Conservation (phyloP, 2,797 vertebrate species). For the Chromobotia macracanthus region DNA sequence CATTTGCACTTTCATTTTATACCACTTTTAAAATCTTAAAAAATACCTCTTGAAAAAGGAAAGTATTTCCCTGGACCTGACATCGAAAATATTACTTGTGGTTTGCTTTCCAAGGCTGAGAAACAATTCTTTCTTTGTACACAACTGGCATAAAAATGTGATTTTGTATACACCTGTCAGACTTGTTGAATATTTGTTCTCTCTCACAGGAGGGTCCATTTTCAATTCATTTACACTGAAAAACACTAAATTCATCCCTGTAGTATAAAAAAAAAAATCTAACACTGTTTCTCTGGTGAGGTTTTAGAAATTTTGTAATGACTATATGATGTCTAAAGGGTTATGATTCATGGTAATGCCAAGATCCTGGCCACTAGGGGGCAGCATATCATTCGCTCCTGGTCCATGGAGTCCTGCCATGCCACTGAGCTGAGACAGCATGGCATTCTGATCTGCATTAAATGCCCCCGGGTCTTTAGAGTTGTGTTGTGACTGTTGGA, state of each 20-base stretch:
- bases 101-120: too few species aligned
- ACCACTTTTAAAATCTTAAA: too few species aligned
- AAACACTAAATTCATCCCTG: slow-evolving; percentile 90
- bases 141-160: slow-evolving; percentile 76
- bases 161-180: slow-evolving; percentile 81
- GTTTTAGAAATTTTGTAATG: slow-evolving; percentile 77
- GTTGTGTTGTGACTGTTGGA: slow-evolving; percentile 84
- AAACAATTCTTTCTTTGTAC: slow-evolving; percentile 72
- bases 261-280: slow-evolving; percentile 69
- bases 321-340: slow-evolving; percentile 92
- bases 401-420: slow-evolving; percentile 91
- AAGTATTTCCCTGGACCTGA: too few species aligned
- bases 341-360: slow-evolving; percentile 91
- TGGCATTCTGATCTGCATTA: slow-evolving; percentile 88
- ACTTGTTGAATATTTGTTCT: slow-evolving; percentile 79
- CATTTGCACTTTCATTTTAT: slow-evolving; percentile 74
- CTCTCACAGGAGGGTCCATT: slow-evolving; percentile 84
- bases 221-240: slow-evolving; percentile 79
- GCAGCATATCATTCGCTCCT: slow-evolving; percentile 84
- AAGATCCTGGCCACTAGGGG: slow-evolving; percentile 87
- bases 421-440: slow-evolving; percentile 94
- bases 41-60: too few species aligned
- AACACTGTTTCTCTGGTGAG: slow-evolving; percentile 79
- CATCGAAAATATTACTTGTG: too few species aligned
- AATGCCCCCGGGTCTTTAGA: slow-evolving; percentile 93